A percentile compares a stretch with the other conserved stretches of the same genome.
These are phyloP conservation scores for Rachycentron canadum DNA, from an alignment of 2,797 vertebrate genomes.

Conservation along the genomic window DNA sequence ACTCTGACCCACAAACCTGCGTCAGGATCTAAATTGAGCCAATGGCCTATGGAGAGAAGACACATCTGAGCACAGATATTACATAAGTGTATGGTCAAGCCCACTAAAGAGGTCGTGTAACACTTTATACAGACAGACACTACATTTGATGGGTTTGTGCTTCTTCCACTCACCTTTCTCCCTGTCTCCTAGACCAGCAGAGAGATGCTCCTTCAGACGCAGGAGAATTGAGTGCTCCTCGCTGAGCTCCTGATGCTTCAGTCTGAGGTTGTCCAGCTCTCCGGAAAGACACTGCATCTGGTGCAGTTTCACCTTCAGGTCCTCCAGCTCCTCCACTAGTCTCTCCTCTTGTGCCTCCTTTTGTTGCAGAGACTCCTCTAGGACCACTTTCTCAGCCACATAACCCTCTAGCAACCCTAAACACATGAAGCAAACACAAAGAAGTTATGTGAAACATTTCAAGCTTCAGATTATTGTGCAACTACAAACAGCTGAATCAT, in stretches of 20 bases:
- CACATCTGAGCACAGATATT: slow-evolving; percentile 76
- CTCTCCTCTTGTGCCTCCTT: slow-evolving; percentile 90
- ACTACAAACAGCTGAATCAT: not conserved
- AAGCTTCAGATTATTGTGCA: not conserved
- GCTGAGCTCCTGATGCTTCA: slow-evolving; percentile 86
- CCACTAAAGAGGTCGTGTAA: slow-evolving; percentile 30
- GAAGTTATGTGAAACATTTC: not conserved
- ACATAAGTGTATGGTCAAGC: slow-evolving; percentile 49
- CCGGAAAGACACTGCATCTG: slow-evolving; percentile 82
- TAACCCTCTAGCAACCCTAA: slow-evolving; percentile 93
- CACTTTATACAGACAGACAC: slow-evolving; percentile 3
- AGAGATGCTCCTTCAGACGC: slow-evolving; percentile 84
- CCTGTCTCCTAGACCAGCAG: slow-evolving; percentile 81
- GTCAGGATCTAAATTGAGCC: slow-evolving; percentile 78
- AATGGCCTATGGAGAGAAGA: slow-evolving; percentile 83
- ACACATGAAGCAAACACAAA: slow-evolving; percentile 9
- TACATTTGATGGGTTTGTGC: not conserved
- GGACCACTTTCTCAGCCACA: slow-evolving; percentile 87
- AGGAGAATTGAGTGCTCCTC: slow-evolving; percentile 83
- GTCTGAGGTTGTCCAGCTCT: slow-evolving; percentile 87
- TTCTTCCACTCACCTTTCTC: slow-evolving; percentile 85
- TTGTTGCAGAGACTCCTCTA: slow-evolving; percentile 89
- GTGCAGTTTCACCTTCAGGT: slow-evolving; percentile 83
- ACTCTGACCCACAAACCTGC: slow-evolving; percentile 85
- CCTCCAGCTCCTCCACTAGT: slow-evolving; percentile 91